Base-by-base conservation (phyloP, 2,797 vertebrate genomes). In the Ambastaia sidthimunki region DNA sequence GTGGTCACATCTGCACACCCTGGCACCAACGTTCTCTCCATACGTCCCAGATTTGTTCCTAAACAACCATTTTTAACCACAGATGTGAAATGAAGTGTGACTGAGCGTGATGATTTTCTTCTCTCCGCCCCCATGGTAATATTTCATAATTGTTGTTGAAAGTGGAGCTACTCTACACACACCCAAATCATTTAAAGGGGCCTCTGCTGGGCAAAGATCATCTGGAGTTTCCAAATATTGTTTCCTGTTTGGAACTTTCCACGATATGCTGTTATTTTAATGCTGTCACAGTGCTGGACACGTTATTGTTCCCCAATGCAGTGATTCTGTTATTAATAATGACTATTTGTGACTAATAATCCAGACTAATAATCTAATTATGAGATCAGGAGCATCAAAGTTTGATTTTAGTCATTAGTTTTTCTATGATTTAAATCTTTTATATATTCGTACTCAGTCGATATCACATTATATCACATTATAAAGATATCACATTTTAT, bases 221-320 rank as follows among this genome's bases (percentile, higher is more conserved):
- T 86, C 79, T 83, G 67, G 76, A 78, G 28, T 34, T 69, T 74
- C 50, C 82, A 71, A 79, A 84, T 72, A 55, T 80, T 60, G 63
- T 82, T 87, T 85, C 78, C 65, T 77, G 83, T 69, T 50, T 76
- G 78, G 71, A 86, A 83, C 52, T 85, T 86, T 87, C 81, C 82
- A 78, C 76, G 37, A 37, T 77, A 85, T 72, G 72, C 84, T 79
- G 54, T 67, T 63, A 21, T 75, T 82, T 83, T 77, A 67, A 71
- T 78, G 71, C 48, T 67, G 67, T 74, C 68, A 52, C 60, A 71
- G 21, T 60, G 3, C 23, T 11, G 67, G 65, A 19, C 59, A 31
- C 73, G 55, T 55, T 31, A 55, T 75, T 67, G 12, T 60, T 75
- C 5, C 41, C 31, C 11, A 54, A 4, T 28, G 16, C 21, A 55